Conservation (phyloP, 1,140 invertebrate species). For the Hestina assimilis region DNA sequence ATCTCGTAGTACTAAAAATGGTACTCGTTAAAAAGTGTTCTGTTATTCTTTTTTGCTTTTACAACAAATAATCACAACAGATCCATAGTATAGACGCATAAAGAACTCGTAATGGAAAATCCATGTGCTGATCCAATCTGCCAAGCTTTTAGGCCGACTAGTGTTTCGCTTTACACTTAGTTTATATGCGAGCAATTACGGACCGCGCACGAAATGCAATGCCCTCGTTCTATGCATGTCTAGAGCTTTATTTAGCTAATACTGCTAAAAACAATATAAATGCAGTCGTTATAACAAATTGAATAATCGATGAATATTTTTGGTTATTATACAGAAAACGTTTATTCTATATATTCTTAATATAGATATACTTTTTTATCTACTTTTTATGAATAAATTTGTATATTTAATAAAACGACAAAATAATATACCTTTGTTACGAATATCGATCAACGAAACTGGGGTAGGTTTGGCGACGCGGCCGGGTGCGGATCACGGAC, state of each 20-base stretch:
- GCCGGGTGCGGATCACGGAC: constrained; percentile 50
- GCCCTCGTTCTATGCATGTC: constrained; percentile 19
- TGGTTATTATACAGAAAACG: too few species aligned
- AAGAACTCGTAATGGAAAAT: constrained; percentile 69
- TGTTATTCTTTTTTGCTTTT: constrained; percentile 7
- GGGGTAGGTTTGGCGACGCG: constrained; percentile 22
- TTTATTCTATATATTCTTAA: too few species aligned
- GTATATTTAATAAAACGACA: neutral
- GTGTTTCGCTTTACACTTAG: constrained; percentile 66
- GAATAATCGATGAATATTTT: too few species aligned
- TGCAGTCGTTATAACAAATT: neutral
- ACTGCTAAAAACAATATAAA: neutral
- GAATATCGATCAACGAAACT: constrained; percentile 15
- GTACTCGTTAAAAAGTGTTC: neutral
- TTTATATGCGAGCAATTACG: constrained; percentile 62
- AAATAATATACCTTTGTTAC: constrained; percentile 5
- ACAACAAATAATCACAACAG: constrained; percentile 2
- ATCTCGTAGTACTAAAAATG: constrained; percentile 7
- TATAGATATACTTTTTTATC: too few species aligned
- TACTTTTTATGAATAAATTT: too few species aligned
- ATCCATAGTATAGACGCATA: constrained; percentile 27
- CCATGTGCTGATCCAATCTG: constrained; percentile 70
- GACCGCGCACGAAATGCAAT: constrained; percentile 45
- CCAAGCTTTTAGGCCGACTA: constrained; percentile 66
- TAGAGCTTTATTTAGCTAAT: neutral